Percentiles rank a stretch among this genome's conserved stretches.
Evolutionary conservation across 1,140 invertebrate genomes (phyloP).

Genomic region (Sarcophaga bullata): DNA sequence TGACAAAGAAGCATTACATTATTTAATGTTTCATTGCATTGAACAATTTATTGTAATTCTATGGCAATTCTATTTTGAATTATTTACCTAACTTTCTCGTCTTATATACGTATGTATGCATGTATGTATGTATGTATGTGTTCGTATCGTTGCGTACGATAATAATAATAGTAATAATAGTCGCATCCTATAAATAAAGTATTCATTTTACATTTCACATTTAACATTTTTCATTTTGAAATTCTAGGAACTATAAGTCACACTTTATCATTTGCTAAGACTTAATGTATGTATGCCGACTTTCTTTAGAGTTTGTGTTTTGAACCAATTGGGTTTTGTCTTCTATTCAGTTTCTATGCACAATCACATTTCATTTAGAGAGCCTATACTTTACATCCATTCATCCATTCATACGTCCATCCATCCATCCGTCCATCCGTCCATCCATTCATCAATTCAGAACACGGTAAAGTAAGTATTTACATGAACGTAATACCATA

Average conservation of each 20-base stretch:
- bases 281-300: neutral
- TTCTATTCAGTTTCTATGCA: neutral
- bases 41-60: no score
- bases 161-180: neutral
- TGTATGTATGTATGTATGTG: no score
- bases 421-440: neutral
- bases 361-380: no score
- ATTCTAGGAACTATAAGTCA: slow-evolving; percentile 21
- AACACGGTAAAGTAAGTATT: neutral
- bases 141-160: no score
- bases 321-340: neutral
- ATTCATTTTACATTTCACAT: slow-evolving; percentile 11
- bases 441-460: neutral
- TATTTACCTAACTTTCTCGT: no score
- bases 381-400: no score
- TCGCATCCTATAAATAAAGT: neutral
- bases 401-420: neutral
- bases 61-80: no score
- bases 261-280: slow-evolving; percentile 15
- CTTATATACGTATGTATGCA: no score
- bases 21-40: no score
- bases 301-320: neutral
- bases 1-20: no score
- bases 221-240: slow-evolving; percentile 4
- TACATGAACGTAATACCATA: neutral